A percentile compares a stretch with the other conserved stretches of the same genome.
Evolutionary conservation across 2,797 vertebrate species (phyloP).

Genomic region (Bryconaethiops microstoma): DNA sequence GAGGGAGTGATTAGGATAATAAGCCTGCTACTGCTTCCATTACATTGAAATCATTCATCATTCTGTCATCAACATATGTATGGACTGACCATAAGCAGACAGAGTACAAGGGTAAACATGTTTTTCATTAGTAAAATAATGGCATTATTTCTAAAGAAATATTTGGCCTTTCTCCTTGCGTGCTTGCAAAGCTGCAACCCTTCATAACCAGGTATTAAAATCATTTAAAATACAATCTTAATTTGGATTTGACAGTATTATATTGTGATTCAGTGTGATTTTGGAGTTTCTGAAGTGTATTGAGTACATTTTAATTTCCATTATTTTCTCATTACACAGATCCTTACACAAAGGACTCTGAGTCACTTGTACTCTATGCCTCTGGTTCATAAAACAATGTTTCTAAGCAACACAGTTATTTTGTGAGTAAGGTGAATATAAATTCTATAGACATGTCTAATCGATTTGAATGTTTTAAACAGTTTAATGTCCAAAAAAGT

Average conservation of each 20-base stretch:
- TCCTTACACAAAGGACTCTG: background rate
- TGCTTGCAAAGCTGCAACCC: background rate
- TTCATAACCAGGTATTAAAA: background rate
- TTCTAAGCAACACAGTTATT: background rate
- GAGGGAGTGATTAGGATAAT: too few relatives aligned
- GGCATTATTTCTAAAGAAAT: background rate
- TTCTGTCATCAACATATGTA: too few relatives aligned
- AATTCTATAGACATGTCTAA: background rate
- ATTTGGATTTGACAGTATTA: conserved; percentile 1
- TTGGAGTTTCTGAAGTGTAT: background rate
- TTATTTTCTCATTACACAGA: background rate
- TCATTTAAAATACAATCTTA: background rate
- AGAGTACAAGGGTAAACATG: background rate
- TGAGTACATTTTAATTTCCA: background rate
- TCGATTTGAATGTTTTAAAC: background rate
- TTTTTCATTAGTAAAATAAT: background rate
- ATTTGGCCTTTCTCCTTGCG: background rate
- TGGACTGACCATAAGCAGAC: too few relatives aligned
- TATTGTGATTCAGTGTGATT: background rate
- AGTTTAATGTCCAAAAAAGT: background rate
- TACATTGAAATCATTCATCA: too few relatives aligned
- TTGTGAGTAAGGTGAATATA: background rate
- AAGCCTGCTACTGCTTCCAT: too few relatives aligned
- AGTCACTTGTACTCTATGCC: background rate
- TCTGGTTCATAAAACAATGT: background rate